These are phyloP conservation scores for Anthophora plumipes DNA, from an alignment of 2,888 invertebrate genomes.

Conservation along the genomic window DNA sequence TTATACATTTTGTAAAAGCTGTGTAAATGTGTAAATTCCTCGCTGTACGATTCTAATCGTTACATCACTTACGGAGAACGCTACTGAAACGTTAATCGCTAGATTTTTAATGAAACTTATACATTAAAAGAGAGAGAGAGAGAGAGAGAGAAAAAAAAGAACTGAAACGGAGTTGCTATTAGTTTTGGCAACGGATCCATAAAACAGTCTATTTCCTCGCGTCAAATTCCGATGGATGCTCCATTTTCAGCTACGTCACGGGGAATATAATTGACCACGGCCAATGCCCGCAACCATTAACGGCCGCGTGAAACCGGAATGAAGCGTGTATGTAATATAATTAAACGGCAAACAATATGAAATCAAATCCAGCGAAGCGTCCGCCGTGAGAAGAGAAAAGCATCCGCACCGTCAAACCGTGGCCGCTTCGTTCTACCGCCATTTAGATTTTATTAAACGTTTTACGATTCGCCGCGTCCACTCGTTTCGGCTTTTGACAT, in stretches of 20 bases:
- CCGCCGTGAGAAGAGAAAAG: conserved; percentile 16
- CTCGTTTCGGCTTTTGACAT: conserved; percentile 42
- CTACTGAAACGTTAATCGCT: no score
- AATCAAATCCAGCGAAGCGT: conserved; percentile 71
- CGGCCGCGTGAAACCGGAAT: conserved; percentile 54
- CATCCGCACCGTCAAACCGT: conserved; percentile 34
- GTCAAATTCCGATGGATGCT: conserved; percentile 32
- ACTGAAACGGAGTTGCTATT: conserved; percentile 11
- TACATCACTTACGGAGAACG: no score
- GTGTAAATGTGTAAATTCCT: no score
- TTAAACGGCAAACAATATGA: conserved; percentile 75
- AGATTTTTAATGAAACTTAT: no score
- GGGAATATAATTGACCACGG: conserved; percentile 67
- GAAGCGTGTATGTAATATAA: conserved; percentile 67
- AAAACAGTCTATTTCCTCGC: conserved; percentile 24
- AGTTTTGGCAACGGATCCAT: conserved; percentile 21
- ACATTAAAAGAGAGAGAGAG: no score
- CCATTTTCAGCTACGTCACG: conserved; percentile 52
- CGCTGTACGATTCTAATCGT: no score
- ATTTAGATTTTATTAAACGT: conserved; percentile 76
- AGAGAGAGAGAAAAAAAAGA: no score
- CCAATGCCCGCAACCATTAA: conserved; percentile 66
- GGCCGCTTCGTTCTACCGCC: conserved; percentile 58
- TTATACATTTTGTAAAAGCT: no score
- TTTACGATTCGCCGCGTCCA: conserved; percentile 70